Base-by-base conservation (phyloP, 2,113 vertebrate genomes). In the Aldabrachelys gigantea region DNA sequence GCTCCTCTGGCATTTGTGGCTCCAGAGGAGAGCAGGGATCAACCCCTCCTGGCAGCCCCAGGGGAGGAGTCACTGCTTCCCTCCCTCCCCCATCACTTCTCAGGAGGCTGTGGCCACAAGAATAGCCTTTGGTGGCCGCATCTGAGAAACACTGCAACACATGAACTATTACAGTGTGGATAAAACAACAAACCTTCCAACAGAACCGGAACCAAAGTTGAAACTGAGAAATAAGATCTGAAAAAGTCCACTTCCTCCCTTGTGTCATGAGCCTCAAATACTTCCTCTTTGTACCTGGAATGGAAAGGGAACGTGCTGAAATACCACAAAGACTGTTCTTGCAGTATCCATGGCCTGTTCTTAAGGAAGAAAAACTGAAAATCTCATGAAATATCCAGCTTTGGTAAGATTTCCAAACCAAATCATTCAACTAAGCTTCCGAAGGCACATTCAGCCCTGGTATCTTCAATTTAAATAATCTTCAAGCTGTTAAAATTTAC, bases 401-500 rank as follows among this genome's bases (percentile, higher is more conserved):
- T 35, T 54, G 72, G 5, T 5, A 35, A 47, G 22, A 84, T 81
- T 44, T 62, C 27, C 0, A 2, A 38, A 52, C 50, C 29, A 53
- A 47, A 0, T 2, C 69, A 96, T 78, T 65, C 12, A 84, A 31
- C 0, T 0, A 91, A 80, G 88, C 93, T 93, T 96, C 81, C 65
- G n/a, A 38, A 78, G 72, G 84, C 82, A 38, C 25, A 13, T 25
- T 47, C 38, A 27, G 22, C 5, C 27, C 27, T 87, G 92, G 62
- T 82, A 88, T 53, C 83, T 93, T 62, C 57, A 53, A 52, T 5
- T 2, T 19, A 69, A 88, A 96, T 94, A 87, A 88, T 49, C 52
- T 82, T 96, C 38, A n/a, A 97, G 90, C 75, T 84, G 89, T 93
- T 97, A 97, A 97, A 96, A 97, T 97, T 97, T 97, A 95, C 97